Evolutionary conservation across 2,797 vertebrate species (phyloP).

Genomic region (Phalanger gymnotis): DNA sequence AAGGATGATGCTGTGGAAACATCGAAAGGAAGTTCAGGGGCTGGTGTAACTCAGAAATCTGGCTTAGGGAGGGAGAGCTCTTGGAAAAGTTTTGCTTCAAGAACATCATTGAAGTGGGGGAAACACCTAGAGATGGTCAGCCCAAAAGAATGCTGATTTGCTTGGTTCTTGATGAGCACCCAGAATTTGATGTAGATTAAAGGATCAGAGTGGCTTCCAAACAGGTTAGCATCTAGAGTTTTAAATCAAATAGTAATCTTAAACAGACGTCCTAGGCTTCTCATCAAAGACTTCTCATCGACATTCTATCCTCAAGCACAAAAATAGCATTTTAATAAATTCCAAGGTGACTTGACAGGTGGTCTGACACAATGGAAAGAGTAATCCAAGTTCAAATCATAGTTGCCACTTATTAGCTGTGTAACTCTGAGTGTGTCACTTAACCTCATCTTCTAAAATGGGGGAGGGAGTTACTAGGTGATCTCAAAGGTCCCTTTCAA

Average conservation of each 20-base stretch:
- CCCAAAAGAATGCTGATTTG: conserved; percentile 12
- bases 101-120: not conserved
- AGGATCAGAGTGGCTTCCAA: not conserved
- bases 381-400: not conserved
- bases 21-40: not conserved
- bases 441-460: not conserved
- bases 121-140: not conserved
- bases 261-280: not conserved
- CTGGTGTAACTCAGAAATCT: not conserved
- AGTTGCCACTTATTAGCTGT: not conserved
- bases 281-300: not conserved
- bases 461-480: not conserved
- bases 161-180: not conserved
- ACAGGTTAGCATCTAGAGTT: no score
- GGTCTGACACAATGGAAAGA: not conserved
- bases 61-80: not conserved
- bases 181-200: not conserved
- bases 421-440: not conserved
- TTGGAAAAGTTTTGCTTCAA: not conserved
- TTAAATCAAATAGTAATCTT: not conserved
- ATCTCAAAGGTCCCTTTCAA: not conserved
- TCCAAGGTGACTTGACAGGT: not conserved
- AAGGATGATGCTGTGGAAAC: not conserved
- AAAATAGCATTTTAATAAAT: not conserved
- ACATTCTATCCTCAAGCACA: not conserved